phyloP scores from a whole-genome alignment of 2,113 vertebrate species.

The Vulpes lagopus region DNA sequence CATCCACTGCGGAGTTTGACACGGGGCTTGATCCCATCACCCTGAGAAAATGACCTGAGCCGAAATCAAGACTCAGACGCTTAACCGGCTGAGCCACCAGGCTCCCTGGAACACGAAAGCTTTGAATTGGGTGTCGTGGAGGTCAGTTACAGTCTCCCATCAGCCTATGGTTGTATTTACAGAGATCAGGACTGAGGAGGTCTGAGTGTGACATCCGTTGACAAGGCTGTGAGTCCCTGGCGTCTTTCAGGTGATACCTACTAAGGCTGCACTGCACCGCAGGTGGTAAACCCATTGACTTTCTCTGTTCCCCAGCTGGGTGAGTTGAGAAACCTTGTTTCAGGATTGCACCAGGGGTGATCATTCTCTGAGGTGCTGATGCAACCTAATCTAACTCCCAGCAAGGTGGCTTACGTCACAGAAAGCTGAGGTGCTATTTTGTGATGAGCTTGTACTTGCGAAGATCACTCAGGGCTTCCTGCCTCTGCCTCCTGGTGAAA shows the following conservation, averaged over 20 bases:
- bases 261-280: rapidly evolving
- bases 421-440: background rate
- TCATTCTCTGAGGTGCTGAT: background rate
- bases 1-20: rapidly evolving
- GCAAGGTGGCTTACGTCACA: background rate
- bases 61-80: background rate
- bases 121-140: background rate
- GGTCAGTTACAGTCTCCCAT: background rate
- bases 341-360: background rate
- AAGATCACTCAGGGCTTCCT: background rate
- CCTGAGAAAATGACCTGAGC: background rate
- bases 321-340: background rate
- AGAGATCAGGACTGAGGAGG: background rate
- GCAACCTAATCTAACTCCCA: background rate
- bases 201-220: background rate
- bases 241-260: background rate
- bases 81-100: background rate
- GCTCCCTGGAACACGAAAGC: background rate
- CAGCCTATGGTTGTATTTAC: background rate
- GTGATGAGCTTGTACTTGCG: background rate
- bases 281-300: background rate
- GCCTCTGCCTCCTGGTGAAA: background rate
- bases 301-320: background rate
- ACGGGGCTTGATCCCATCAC: background rate
- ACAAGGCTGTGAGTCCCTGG: background rate